Base-by-base conservation (phyloP, 2,888 invertebrate genomes). In the Liodrosophila aerea region DNA sequence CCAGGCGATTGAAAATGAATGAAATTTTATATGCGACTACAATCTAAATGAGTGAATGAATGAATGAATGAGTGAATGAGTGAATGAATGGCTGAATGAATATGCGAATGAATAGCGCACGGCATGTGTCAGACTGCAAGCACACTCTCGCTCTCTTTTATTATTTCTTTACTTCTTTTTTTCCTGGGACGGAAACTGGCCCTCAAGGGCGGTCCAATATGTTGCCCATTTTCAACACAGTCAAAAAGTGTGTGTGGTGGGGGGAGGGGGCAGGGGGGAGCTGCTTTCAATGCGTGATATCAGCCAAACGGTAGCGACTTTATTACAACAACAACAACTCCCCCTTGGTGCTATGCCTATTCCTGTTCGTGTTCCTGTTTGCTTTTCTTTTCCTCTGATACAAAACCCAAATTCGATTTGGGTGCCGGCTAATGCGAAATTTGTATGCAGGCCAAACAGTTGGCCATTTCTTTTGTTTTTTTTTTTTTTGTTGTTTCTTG, bases 381-480 rank as follows among this genome's bases (percentile, higher is more conserved):
- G 1, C 18, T 37, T 2, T 33, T 7, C 9, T 9, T 7, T 13
- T 27, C 11, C 18, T 37, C 29, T 16, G 47, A 15, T 11, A 47
- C 34, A 31, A 39, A 43, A 52, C 49, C 40, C 34, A 59, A 56
- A 66, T 73, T 75, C 69, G 73, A 67, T 73, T 71, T 66, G 53
- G 64, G 60, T 73, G 56, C 44, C 39, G 56, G 70, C 66, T 80
- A 80, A 80, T 80, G 82, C 62, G 72, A 84, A 72, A 84, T 80
- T 80, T 80, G 78, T 80, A 80, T 84, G 78, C 78, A 84, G 69
- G 51, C 75, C 77, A 69, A 81, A 72, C 65, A 56, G 45, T 69
- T 65, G 71, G 65, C 68, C 74, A 76, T 76, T 84, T 77, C 81
- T 77, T 77, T 80, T 76, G 76, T 80, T 83, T 77, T 57, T 31